A percentile compares a stretch with the other conserved stretches of the same genome.
Conservation (phyloP, 2,797 vertebrate species). For the Sebastiscus tertius region DNA sequence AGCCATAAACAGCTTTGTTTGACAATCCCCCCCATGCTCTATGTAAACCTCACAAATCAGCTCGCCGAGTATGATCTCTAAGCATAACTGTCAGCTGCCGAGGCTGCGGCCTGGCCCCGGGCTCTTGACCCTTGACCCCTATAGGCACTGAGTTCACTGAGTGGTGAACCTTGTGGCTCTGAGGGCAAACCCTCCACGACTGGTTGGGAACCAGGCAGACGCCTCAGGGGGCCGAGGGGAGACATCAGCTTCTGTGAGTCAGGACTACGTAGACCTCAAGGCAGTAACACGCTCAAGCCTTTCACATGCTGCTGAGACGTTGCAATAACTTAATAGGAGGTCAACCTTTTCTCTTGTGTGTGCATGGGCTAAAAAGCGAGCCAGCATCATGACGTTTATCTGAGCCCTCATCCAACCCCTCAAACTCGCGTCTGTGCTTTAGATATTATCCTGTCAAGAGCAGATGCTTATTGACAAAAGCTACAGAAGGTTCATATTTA, state of each 20-base stretch:
- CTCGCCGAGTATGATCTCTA: conserved; percentile 65
- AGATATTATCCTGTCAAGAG: conserved; percentile 24
- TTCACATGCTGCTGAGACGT: conserved; percentile 9
- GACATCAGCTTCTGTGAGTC: conserved; percentile 42
- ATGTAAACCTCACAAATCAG: conserved; percentile 77
- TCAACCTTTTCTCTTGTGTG: neutral
- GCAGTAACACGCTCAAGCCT: neutral
- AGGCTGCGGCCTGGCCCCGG: conserved; percentile 59
- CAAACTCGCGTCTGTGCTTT: conserved; percentile 7
- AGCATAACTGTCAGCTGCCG: conserved; percentile 66
- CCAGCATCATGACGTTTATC: conserved; percentile 12
- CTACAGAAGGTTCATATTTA: conserved; percentile 16
- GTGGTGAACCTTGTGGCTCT: conserved; percentile 65
- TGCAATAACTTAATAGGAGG: neutral
- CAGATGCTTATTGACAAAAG: conserved; percentile 13
- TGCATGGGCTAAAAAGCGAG: neutral
- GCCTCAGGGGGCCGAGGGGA: conserved; percentile 42
- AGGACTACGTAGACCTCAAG: neutral
- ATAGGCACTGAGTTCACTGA: conserved; percentile 65
- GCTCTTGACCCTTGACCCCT: conserved; percentile 64
- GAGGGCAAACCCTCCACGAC: conserved; percentile 47
- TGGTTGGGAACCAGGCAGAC: conserved; percentile 52
- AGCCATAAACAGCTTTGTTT: conserved; percentile 74
- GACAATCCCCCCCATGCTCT: conserved; percentile 61
- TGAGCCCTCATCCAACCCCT: neutral